A percentile compares a stretch with the other conserved stretches of the same genome.
phyloP scores from a whole-genome alignment of 2,113 vertebrate genomes.

The Pangasianodon gigas region DNA sequence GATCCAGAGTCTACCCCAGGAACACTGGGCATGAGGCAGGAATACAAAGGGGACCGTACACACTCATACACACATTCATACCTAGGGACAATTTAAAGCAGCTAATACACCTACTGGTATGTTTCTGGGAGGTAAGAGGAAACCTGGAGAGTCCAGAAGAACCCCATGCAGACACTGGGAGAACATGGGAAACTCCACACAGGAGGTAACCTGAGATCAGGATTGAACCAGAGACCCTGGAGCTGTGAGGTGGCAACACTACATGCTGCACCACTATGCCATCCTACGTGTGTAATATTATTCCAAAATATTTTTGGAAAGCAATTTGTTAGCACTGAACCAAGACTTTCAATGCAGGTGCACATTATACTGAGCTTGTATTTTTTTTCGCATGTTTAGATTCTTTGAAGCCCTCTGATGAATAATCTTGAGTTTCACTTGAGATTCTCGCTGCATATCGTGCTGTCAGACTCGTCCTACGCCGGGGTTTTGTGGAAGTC shows the following conservation, averaged over 20 bases:
- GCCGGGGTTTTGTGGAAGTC: constrained; percentile 41
- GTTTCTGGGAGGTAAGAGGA: not conserved
- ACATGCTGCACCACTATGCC: not conserved
- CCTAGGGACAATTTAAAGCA: not conserved
- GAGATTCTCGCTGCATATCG: constrained; percentile 10
- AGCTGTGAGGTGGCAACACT: not conserved
- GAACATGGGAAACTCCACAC: not conserved
- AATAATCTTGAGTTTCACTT: constrained; percentile 3
- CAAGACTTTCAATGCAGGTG: constrained; percentile 15
- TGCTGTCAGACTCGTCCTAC: constrained; percentile 35
- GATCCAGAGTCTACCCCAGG: not conserved
- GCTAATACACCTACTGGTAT: not conserved
- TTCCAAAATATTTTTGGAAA: constrained; percentile 10
- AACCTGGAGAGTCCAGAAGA: not conserved
- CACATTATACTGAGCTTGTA: not conserved
- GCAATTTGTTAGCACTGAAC: constrained; percentile 14
- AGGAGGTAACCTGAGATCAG: not conserved
- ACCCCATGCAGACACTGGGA: not conserved
- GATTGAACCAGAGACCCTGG: not conserved
- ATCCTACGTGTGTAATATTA: not conserved
- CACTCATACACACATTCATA: not conserved
- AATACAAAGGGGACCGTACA: not conserved
- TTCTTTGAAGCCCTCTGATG: not conserved
- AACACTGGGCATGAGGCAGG: not conserved
- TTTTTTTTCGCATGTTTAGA: not conserved